Evolutionary conservation across 2,888 invertebrate genomes (phyloP).

Genomic region (Epinotia bilunana): DNA sequence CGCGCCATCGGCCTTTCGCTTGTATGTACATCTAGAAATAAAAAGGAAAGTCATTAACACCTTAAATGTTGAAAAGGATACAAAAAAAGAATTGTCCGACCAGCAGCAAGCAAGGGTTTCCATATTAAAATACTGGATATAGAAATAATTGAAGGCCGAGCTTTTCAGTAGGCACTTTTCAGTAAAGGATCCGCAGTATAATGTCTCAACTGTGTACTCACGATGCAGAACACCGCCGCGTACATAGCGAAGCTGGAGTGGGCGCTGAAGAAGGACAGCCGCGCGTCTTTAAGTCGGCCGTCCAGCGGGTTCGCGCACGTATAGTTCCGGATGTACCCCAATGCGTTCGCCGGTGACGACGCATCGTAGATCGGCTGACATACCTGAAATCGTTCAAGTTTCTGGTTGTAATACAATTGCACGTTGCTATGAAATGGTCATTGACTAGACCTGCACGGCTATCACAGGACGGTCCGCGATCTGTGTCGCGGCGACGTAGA

Average conservation of each 20-base stretch:
- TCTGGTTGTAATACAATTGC: too few relatives aligned
- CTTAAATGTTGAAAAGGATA: not conserved
- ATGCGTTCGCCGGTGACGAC: conserved; percentile 64
- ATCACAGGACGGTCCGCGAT: too few relatives aligned
- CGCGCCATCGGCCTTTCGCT: conserved; percentile 88
- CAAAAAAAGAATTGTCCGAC: not conserved
- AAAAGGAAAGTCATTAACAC: not conserved
- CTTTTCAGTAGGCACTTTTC: too few relatives aligned
- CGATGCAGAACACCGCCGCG: conserved; percentile 88
- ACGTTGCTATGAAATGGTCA: too few relatives aligned
- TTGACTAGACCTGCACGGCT: too few relatives aligned
- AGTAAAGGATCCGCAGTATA: too few relatives aligned
- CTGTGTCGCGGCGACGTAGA: too few relatives aligned
- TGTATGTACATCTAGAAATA: conserved; percentile 90
- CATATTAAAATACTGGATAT: too few relatives aligned
- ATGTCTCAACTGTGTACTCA: conserved; percentile 73
- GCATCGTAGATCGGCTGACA: conserved; percentile 87
- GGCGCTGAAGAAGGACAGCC: conserved; percentile 83
- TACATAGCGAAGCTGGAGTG: conserved; percentile 78
- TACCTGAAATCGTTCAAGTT: conserved; percentile 59
- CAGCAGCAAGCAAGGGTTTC: too few relatives aligned
- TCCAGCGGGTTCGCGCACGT: conserved; percentile 59
- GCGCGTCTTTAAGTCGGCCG: conserved; percentile 80
- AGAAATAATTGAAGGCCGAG: too few relatives aligned
- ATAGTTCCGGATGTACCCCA: conserved; percentile 78